phyloP scores from a whole-genome alignment of 1,140 invertebrate species.

The Drosophila busckii region DNA sequence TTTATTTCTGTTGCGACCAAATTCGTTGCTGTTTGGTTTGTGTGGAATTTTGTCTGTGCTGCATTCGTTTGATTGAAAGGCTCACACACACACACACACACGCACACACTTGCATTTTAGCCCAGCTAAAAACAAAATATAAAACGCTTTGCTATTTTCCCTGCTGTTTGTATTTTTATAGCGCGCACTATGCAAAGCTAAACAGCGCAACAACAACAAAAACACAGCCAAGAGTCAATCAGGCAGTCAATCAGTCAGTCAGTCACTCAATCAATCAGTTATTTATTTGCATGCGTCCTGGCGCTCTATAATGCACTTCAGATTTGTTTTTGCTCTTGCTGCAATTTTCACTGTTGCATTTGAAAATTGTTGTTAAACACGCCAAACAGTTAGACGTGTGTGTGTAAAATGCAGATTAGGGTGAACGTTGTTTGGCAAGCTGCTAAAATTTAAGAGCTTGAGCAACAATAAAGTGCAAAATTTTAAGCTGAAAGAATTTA shows the following conservation, averaged over 20 bases:
- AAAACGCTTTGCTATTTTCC: slow-evolving; percentile 11
- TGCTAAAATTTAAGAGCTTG: too few relatives aligned
- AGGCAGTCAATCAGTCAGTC: too few relatives aligned
- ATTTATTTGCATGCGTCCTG: slow-evolving; percentile 23
- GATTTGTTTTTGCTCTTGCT: too few relatives aligned
- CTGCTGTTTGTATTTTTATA: slow-evolving; percentile 17
- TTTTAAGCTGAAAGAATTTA: too few relatives aligned
- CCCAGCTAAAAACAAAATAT: background rate
- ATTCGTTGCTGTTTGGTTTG: slow-evolving; percentile 42
- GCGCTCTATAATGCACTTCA: slow-evolving; percentile 10
- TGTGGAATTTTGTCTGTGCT: slow-evolving; percentile 52
- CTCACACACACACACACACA: slow-evolving; percentile 21
- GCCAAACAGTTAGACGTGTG: too few relatives aligned
- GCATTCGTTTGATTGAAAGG: slow-evolving; percentile 69
- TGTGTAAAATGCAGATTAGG: too few relatives aligned
- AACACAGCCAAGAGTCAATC: too few relatives aligned
- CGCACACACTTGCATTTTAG: background rate
- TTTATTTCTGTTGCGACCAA: slow-evolving; percentile 26
- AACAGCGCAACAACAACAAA: slow-evolving; percentile 4
- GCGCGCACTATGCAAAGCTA: too few relatives aligned
- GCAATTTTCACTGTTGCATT: too few relatives aligned
- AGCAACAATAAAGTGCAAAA: too few relatives aligned
- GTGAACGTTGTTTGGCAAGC: too few relatives aligned
- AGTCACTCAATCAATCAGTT: slow-evolving; percentile 37
- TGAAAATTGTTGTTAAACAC: too few relatives aligned